These are phyloP conservation scores for Phodopus roborovskii DNA, from an alignment of 2,113 vertebrate species.

Conservation along the genomic window DNA sequence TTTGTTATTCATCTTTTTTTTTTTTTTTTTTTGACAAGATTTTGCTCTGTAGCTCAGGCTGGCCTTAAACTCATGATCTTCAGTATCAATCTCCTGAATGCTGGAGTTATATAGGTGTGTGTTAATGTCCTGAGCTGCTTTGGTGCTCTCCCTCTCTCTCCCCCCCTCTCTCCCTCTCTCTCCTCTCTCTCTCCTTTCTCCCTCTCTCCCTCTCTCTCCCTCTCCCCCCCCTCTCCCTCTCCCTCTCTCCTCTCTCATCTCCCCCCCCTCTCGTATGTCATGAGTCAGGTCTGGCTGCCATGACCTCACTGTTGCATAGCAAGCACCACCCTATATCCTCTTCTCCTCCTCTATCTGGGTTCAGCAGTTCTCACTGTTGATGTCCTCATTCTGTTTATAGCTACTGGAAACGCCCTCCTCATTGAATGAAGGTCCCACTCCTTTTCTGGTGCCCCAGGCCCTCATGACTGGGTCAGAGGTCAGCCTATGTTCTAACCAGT, in stretches of 20 bases:
- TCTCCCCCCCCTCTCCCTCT: no score
- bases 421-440: background rate
- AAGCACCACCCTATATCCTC: background rate
- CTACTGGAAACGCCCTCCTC: background rate
- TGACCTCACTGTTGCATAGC: background rate
- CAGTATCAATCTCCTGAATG: background rate
- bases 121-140: background rate
- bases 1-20: background rate
- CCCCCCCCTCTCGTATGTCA: no score
- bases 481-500: background rate
- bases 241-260: no score
- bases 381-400: background rate
- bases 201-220: background rate
- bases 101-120: background rate
- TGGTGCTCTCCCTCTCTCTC: background rate
- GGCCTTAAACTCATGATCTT: background rate
- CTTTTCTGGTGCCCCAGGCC: background rate
- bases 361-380: background rate
- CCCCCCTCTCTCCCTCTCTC: no score
- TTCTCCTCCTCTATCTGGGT: background rate
- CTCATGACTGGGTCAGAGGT: background rate
- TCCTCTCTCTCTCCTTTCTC: no score
- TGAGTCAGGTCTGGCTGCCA: background rate
- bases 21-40: no score
- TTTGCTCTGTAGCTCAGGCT: background rate